A percentile compares a stretch with the other conserved stretches of the same genome.
phyloP scores from a whole-genome alignment of 1,140 invertebrate species.

The Macrostomum lignano region DNA sequence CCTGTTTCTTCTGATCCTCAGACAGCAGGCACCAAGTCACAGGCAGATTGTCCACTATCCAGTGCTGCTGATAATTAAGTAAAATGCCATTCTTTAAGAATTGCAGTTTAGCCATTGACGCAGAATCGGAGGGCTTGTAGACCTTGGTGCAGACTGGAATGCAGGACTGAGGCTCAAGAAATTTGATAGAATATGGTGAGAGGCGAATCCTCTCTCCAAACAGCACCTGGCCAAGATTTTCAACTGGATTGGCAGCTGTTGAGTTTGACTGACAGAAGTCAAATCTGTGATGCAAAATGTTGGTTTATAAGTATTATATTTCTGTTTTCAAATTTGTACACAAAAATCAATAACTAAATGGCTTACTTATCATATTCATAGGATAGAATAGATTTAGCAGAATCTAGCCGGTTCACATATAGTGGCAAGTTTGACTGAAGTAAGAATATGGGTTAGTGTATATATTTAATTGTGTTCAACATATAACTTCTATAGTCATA shows the following conservation, averaged over 20 bases:
- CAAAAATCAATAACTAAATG: too few species aligned
- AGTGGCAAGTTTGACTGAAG: conserved; percentile 54
- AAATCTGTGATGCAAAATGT: conserved; percentile 58
- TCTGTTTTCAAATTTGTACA: too few species aligned
- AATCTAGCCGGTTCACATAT: conserved; percentile 79
- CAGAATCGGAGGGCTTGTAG: conserved; percentile 38
- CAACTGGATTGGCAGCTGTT: conserved; percentile 45
- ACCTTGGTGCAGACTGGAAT: conserved; percentile 38
- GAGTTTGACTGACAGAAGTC: too few species aligned
- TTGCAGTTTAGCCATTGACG: conserved; percentile 41
- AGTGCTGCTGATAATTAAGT: conserved; percentile 93
- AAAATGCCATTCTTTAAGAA: conserved; percentile 62
- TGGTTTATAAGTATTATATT: too few species aligned
- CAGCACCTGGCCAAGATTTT: conserved; percentile 88
- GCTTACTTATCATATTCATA: conserved; percentile 96
- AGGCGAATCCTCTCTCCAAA: conserved; percentile 95
- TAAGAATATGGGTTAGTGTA: too few species aligned
- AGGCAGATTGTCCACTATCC: conserved; percentile 65
- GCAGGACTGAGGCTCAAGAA: conserved; percentile 41
- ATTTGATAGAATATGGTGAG: conserved; percentile 35
- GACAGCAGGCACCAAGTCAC: conserved; percentile 79
- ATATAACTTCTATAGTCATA: too few species aligned
- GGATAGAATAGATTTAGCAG: conserved; percentile 74
- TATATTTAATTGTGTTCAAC: too few species aligned
- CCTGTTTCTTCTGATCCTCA: conserved; percentile 40